Evolutionary conservation across 2,113 vertebrate species (phyloP).

Genomic region (Chamaetylas fuelleborni): DNA sequence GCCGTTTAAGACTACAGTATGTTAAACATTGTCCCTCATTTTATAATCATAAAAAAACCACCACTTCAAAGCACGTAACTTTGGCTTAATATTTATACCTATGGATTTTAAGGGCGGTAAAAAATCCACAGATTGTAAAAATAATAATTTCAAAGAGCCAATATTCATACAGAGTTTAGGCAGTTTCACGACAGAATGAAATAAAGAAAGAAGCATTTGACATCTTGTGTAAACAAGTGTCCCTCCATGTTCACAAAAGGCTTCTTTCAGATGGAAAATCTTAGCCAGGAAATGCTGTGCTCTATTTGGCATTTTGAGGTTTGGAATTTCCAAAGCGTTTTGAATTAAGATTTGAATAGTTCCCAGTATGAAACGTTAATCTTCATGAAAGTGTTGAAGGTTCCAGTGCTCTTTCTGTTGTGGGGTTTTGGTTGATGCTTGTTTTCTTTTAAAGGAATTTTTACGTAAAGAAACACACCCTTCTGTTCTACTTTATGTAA

Average conservation of each 20-base stretch:
- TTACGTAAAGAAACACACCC: not conserved
- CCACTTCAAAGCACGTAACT: not conserved
- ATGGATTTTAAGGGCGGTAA: not conserved
- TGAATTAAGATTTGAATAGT: not conserved
- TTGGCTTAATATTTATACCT: not conserved
- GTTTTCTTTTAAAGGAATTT: not conserved
- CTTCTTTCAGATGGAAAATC: not conserved
- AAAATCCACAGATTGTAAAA: not conserved
- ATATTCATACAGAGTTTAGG: not conserved
- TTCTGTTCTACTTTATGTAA: not conserved
- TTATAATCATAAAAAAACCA: not conserved
- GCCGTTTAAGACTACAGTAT: not conserved
- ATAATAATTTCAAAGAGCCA: not conserved
- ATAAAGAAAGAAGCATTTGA: not conserved
- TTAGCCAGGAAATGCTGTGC: not conserved
- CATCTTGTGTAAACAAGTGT: not conserved
- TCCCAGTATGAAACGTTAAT: not conserved
- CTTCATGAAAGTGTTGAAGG: not conserved
- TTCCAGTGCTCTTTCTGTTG: not conserved
- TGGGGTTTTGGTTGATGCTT: not conserved
- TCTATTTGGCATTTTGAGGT: not conserved
- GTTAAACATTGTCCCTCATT: not conserved
- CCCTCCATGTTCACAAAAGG: not conserved
- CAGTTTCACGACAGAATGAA: not conserved
- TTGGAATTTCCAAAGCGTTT: not conserved